These are phyloP conservation scores for Morpho achilles DNA, from an alignment of 2,888 invertebrate genomes.

Conservation along the genomic window DNA sequence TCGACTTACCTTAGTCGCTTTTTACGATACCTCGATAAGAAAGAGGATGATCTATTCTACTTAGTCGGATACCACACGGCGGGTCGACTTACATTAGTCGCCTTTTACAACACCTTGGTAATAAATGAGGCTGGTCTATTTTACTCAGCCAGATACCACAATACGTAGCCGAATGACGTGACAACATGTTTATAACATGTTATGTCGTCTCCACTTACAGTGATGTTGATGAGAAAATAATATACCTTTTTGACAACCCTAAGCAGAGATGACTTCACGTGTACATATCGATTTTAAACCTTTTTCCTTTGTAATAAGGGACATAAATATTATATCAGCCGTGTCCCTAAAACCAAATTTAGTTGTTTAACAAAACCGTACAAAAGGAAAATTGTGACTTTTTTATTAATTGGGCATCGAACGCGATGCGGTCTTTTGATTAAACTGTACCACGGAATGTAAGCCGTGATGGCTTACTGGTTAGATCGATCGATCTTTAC, in stretches of 20 bases:
- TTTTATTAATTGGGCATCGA: slow-evolving; percentile 70
- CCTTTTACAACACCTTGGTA: too few relatives aligned
- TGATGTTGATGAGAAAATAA: background rate
- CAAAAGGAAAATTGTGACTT: slow-evolving; percentile 45
- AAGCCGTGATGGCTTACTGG: background rate
- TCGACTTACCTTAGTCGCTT: too few relatives aligned
- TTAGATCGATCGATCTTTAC: too few relatives aligned
- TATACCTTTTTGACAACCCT: slow-evolving; percentile 9
- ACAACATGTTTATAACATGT: too few relatives aligned
- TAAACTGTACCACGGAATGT: slow-evolving; percentile 10
- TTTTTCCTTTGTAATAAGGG: slow-evolving; percentile 11
- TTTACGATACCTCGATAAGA: too few relatives aligned
- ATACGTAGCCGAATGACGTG: too few relatives aligned
- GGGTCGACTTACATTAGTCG: too few relatives aligned
- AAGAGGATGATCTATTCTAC: too few relatives aligned
- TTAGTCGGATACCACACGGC: too few relatives aligned
- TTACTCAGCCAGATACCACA: too few relatives aligned
- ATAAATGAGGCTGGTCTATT: too few relatives aligned
- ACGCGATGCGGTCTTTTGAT: slow-evolving; percentile 25
- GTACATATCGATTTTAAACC: background rate
- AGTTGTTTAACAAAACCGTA: slow-evolving; percentile 74
- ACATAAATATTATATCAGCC: slow-evolving; percentile 26
- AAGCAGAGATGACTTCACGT: slow-evolving; percentile 14
- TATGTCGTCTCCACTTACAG: too few relatives aligned
- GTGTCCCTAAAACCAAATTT: slow-evolving; percentile 53